Conservation (phyloP, 2,113 vertebrate genomes). For the Lutjanus erythropterus region DNA sequence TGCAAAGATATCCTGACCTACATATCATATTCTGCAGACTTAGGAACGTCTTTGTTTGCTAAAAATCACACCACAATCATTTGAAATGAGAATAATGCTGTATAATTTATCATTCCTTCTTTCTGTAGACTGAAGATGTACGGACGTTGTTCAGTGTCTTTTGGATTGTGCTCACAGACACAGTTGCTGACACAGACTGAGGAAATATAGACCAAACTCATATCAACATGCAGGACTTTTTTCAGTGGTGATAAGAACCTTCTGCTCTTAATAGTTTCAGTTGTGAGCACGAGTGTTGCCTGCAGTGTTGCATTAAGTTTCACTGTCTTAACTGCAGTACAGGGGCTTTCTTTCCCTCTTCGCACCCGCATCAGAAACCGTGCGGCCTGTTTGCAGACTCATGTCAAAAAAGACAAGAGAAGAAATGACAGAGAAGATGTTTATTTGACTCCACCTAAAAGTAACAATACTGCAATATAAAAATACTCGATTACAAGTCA, state of each 20-base stretch:
- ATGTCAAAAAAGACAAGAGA: neutral
- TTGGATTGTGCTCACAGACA: neutral
- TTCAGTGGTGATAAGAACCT: neutral
- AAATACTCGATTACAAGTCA: neutral
- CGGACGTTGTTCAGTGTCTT: neutral
- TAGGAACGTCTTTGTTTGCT: too few relatives aligned
- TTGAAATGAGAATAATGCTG: too few relatives aligned
- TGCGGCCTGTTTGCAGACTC: neutral
- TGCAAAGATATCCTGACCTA: too few relatives aligned
- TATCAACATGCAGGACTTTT: neutral
- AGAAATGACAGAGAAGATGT: neutral
- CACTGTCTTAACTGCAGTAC: neutral
- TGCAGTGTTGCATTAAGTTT: constrained; percentile 38
- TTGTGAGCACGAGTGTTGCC: constrained; percentile 14
- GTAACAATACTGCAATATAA: neutral
- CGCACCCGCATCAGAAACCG: constrained; percentile 16
- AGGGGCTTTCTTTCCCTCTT: neutral
- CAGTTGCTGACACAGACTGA: neutral
- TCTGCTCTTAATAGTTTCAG: constrained; percentile 7
- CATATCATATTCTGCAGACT: too few relatives aligned
- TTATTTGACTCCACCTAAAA: neutral
- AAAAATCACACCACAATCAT: too few relatives aligned
- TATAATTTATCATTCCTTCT: too few relatives aligned
- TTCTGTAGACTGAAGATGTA: neutral
- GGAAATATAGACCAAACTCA: neutral